Evolutionary conservation across 2,888 invertebrate species (phyloP).

Genomic region (Caenorhabditis drosophilae): DNA sequence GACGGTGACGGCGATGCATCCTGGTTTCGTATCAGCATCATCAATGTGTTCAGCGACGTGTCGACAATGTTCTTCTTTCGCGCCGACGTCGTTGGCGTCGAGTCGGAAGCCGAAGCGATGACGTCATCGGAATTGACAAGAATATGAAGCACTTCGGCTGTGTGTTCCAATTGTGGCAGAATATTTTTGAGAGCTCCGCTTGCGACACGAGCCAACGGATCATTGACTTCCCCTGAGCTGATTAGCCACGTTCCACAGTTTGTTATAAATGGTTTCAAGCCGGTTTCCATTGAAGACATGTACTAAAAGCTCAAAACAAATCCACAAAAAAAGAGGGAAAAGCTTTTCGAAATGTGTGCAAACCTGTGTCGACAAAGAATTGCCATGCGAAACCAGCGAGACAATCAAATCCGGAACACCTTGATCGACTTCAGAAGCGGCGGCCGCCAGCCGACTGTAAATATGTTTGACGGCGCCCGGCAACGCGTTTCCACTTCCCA

Average conservation of each 20-base stretch:
- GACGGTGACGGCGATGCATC: background rate
- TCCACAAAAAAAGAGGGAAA: too few relatives aligned
- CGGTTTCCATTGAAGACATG: slow-evolving; percentile 40
- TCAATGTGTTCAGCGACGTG: slow-evolving; percentile 52
- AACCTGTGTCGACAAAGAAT: slow-evolving; percentile 49
- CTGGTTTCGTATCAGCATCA: slow-evolving; percentile 3
- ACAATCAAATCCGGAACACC: slow-evolving; percentile 62
- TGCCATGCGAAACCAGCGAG: slow-evolving; percentile 56
- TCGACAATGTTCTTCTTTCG: slow-evolving; percentile 42
- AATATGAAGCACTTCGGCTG: slow-evolving; percentile 56
- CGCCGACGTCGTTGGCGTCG: slow-evolving; percentile 9
- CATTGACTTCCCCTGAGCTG: slow-evolving; percentile 53
- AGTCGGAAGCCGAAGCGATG: slow-evolving; percentile 17
- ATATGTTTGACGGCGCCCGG: slow-evolving; percentile 62
- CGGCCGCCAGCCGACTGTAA: slow-evolving; percentile 56
- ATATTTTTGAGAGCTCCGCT: slow-evolving; percentile 47
- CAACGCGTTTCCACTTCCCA: slow-evolving; percentile 46
- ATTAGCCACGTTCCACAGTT: slow-evolving; percentile 54
- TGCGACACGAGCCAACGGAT: slow-evolving; percentile 54
- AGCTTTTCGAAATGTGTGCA: too few relatives aligned
- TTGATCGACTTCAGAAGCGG: slow-evolving; percentile 59
- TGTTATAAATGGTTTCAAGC: slow-evolving; percentile 41
- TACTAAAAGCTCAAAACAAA: too few relatives aligned
- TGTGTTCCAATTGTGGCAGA: slow-evolving; percentile 51
- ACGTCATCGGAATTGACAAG: slow-evolving; percentile 55